phyloP scores from a whole-genome alignment of 2,888 invertebrate species.

The Pollenia amentaria region DNA sequence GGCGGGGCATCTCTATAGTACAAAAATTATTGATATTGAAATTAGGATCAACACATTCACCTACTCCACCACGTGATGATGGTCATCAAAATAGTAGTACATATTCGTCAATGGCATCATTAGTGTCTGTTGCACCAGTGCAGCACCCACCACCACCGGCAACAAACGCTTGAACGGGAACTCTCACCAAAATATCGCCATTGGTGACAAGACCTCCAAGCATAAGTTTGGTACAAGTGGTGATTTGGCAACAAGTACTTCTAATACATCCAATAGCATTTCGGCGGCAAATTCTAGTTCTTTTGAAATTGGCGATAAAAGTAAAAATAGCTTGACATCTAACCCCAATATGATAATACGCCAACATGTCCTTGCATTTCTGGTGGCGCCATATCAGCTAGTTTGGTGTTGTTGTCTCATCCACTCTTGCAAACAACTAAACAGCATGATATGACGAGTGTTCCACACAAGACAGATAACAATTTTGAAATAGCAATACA shows the following conservation, averaged over 20 bases:
- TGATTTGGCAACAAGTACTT: conserved; percentile 46
- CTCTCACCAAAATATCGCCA: conserved; percentile 93
- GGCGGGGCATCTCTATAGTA: conserved; percentile 82
- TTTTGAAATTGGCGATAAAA: conserved; percentile 51
- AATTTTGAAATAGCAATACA: conserved; percentile 33
- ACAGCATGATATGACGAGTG: conserved; percentile 60
- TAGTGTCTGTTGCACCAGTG: conserved; percentile 25
- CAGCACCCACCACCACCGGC: neutral
- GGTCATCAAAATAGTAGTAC: conserved; percentile 38
- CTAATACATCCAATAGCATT: conserved; percentile 37
- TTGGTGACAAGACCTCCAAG: conserved; percentile 93
- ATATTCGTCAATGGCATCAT: neutral
- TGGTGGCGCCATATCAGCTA: conserved; percentile 79
- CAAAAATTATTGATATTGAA: conserved; percentile 94
- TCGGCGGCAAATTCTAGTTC: conserved; percentile 45
- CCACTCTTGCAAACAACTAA: conserved; percentile 78
- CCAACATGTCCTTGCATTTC: conserved; percentile 77
- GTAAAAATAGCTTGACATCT: conserved; percentile 49
- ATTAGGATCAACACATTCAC: conserved; percentile 89
- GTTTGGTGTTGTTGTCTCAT: conserved; percentile 80
- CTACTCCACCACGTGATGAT: conserved; percentile 87
- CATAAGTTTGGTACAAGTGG: conserved; percentile 85
- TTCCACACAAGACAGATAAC: conserved; percentile 27
- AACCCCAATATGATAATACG: conserved; percentile 61
- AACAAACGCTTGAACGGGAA: conserved; percentile 85